These are phyloP conservation scores for Cyanoramphus novaezelandiae DNA, from an alignment of 2,113 vertebrate species.

Conservation along the genomic window DNA sequence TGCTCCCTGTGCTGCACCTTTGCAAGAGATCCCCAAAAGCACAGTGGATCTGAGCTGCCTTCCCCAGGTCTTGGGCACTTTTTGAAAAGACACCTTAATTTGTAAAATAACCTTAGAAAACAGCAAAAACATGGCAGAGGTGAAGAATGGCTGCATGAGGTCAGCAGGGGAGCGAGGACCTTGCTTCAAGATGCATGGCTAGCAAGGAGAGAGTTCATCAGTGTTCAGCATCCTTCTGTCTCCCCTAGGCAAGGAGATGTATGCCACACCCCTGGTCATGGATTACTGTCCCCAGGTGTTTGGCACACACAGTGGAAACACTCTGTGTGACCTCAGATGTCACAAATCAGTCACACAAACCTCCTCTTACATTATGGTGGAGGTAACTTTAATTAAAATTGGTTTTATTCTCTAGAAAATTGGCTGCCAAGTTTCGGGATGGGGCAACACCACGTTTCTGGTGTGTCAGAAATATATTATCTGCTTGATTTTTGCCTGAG, in stretches of 20 bases:
- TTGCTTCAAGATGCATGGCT: background rate
- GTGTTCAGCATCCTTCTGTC: background rate
- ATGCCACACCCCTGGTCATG: accelerated
- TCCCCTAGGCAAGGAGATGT: background rate
- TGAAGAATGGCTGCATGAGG: background rate
- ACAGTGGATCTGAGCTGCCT: background rate
- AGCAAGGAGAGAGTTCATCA: background rate
- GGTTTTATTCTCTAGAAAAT: background rate
- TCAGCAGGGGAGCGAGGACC: background rate
- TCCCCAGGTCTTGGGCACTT: background rate
- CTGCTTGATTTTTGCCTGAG: conserved; percentile 1
- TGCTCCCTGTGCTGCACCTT: accelerated
- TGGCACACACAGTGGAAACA: background rate
- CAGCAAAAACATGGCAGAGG: accelerated
- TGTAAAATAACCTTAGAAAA: background rate
- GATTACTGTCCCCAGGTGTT: background rate
- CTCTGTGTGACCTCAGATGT: background rate
- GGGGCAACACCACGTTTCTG: background rate
- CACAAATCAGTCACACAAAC: background rate
- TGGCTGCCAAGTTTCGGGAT: background rate
- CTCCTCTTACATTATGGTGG: background rate
- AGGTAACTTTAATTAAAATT: background rate
- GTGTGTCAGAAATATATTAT: background rate
- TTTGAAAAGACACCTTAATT: background rate
- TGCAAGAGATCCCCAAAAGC: background rate